Percentiles rank a stretch among this genome's conserved stretches.
phyloP scores from a whole-genome alignment of 2,797 vertebrate species.

The Decapterus maruadsi region DNA sequence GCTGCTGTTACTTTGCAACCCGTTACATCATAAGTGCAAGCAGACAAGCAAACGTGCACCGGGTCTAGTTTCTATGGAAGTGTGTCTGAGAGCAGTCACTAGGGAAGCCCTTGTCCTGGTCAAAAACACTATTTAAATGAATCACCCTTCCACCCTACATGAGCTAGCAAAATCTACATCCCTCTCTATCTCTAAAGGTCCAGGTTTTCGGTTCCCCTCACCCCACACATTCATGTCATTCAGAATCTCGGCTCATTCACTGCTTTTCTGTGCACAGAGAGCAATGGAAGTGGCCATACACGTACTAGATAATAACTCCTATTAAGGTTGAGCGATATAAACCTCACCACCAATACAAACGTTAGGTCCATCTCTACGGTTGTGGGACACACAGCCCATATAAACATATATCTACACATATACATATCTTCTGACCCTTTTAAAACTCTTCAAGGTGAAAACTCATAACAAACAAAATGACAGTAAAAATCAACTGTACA shows the following conservation, averaged over 20 bases:
- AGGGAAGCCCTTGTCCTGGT: constrained; percentile 75
- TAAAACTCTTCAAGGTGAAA: constrained; percentile 74
- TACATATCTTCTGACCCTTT: constrained; percentile 73
- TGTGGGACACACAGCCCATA: constrained; percentile 74
- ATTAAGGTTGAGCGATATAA: constrained; percentile 64
- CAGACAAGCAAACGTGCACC: constrained; percentile 50
- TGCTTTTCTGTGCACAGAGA: constrained; percentile 57
- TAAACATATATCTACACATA: constrained; percentile 83
- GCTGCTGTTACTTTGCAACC: constrained; percentile 53
- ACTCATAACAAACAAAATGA: constrained; percentile 65
- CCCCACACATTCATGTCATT: constrained; percentile 76
- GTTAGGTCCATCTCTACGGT: constrained; percentile 82
- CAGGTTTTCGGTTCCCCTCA: constrained; percentile 55
- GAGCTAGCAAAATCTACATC: constrained; percentile 56
- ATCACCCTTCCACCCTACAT: constrained; percentile 41
- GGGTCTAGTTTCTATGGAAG: constrained; percentile 67
- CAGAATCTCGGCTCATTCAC: constrained; percentile 55
- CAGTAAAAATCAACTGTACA: constrained; percentile 80
- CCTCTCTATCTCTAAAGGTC: constrained; percentile 74
- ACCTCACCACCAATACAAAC: constrained; percentile 80
- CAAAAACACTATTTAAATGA: constrained; percentile 58
- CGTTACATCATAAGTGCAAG: constrained; percentile 48
- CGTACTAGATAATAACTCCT: constrained; percentile 61
- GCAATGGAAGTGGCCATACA: constrained; percentile 56
- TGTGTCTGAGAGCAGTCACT: constrained; percentile 68